A percentile compares a stretch with the other conserved stretches of the same genome.
Conservation (phyloP, 2,113 vertebrate species). For the Ellobius talpinus region DNA sequence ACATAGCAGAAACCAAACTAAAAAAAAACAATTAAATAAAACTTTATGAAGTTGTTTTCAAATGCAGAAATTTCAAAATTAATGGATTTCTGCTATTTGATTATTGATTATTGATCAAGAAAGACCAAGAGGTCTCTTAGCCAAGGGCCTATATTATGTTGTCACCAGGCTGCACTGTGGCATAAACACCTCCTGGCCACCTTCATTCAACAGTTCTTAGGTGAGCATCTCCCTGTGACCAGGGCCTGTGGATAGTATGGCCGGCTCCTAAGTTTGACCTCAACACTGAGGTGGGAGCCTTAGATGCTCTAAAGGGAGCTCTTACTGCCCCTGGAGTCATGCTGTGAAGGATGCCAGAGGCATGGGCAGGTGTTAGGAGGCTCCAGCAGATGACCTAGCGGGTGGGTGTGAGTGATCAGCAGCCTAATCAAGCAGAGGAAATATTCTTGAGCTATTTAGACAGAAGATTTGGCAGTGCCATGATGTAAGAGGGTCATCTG, state of each 20-base stretch:
- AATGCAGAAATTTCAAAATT: not conserved
- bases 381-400: not conserved
- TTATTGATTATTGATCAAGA: not conserved
- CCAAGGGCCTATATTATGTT: slow-evolving; percentile 40
- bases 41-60: not conserved
- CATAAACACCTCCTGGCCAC: not conserved
- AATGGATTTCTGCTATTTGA: too few species aligned
- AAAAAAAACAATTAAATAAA: not conserved
- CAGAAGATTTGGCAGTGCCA: fast-evolving
- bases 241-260: fast-evolving
- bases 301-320: not conserved
- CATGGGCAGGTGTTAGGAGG: not conserved
- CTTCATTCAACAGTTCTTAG: not conserved
- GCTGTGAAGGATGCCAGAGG: not conserved
- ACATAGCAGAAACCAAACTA: not conserved
- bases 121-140: not conserved
- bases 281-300: not conserved
- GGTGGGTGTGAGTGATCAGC: not conserved
- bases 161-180: slow-evolving; percentile 24
- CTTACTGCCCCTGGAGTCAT: not conserved
- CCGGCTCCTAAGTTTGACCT: not conserved
- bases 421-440: not conserved
- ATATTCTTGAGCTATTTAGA: not conserved
- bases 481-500: too few species aligned
- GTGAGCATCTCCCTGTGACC: not conserved